Evolutionary conservation across 2,797 vertebrate genomes (phyloP).

Genomic region (Vultur gryphus): DNA sequence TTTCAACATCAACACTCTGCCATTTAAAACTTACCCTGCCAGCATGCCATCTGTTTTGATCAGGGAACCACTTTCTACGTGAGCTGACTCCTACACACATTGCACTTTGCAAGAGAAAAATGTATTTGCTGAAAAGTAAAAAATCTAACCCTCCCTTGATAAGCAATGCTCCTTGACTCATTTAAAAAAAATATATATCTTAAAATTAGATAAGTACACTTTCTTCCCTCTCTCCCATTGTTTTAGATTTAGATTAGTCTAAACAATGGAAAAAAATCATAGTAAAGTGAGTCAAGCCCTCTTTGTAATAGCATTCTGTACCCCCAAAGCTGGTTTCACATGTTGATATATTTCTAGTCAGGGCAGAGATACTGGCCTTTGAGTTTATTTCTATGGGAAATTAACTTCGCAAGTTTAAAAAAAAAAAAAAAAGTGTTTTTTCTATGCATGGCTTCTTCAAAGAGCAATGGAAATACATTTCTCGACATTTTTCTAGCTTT

Average conservation of each 20-base stretch:
- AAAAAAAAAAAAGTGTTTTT: background rate
- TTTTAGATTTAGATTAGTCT: background rate
- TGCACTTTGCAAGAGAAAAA: constrained; percentile 50
- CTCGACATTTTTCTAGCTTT: background rate
- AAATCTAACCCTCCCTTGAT: background rate
- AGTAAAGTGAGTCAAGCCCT: background rate
- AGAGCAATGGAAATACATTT: background rate
- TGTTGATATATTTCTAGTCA: background rate
- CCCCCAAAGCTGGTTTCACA: background rate
- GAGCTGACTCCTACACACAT: constrained; percentile 63
- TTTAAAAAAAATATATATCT: background rate
- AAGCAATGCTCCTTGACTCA: background rate
- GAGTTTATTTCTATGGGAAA: background rate
- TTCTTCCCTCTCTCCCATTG: background rate
- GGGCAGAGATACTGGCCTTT: background rate
- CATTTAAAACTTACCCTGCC: constrained; percentile 69
- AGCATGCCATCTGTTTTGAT: constrained; percentile 70
- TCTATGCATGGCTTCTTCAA: background rate
- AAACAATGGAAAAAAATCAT: background rate
- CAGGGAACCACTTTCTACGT: constrained; percentile 70
- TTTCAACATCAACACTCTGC: constrained; percentile 69
- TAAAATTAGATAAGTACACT: background rate
- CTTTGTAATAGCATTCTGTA: background rate
- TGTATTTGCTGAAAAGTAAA: constrained; percentile 39
- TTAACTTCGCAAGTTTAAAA: background rate